These are phyloP conservation scores for Drosophila mayri DNA, from an alignment of 1,140 invertebrate genomes.

Conservation along the genomic window DNA sequence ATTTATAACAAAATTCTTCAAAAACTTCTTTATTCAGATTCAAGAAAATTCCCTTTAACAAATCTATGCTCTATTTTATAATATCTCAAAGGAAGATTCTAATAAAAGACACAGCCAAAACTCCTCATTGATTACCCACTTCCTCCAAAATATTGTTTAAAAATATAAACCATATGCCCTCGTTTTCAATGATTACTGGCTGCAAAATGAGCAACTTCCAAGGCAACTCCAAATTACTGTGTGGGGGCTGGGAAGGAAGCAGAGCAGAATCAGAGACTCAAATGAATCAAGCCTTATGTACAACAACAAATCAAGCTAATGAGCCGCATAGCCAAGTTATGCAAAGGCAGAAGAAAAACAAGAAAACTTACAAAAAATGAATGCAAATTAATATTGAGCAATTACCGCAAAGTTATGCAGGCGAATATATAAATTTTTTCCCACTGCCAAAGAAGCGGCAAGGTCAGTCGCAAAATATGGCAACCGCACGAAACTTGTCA, in stretches of 20 bases:
- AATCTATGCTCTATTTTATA: neutral
- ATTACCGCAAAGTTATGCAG: constrained; percentile 62
- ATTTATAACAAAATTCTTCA: neutral
- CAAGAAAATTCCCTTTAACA: neutral
- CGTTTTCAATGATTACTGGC: neutral
- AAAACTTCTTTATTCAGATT: neutral
- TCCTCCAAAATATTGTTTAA: neutral
- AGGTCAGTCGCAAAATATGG: constrained; percentile 57
- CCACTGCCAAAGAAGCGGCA: constrained; percentile 66
- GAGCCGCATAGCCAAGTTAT: constrained; percentile 25
- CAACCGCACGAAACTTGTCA: constrained; percentile 59
- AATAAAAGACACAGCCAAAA: neutral
- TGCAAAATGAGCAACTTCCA: constrained; percentile 9
- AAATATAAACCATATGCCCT: constrained; percentile 2
- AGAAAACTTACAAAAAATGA: neutral
- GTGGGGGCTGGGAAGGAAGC: constrained; percentile 51
- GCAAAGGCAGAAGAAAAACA: constrained; percentile 22
- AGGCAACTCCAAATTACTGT: constrained; percentile 30
- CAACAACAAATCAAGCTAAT: constrained; percentile 67
- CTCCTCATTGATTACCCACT: neutral
- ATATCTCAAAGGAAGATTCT: neutral
- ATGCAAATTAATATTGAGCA: constrained; percentile 56
- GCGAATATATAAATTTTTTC: constrained; percentile 47
- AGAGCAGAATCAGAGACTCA: constrained; percentile 16
- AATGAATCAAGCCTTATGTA: constrained; percentile 35